phyloP scores from a whole-genome alignment of 92 coral and sea anemone genomes.

The Scolanthus callimorphus region DNA sequence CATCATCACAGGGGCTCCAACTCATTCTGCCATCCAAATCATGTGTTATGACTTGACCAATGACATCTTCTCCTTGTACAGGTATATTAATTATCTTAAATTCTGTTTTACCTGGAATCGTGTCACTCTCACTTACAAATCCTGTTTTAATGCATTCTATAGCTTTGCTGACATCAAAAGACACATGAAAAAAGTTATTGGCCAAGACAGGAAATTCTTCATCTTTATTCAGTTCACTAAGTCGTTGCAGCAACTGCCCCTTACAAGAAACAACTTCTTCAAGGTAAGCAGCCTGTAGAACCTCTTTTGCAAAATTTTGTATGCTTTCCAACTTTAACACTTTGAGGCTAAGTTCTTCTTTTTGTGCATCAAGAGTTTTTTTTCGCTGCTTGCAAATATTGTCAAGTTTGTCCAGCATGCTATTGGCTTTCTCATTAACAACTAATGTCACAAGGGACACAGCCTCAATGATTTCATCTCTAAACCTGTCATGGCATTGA shows the following conservation, averaged over 20 bases:
- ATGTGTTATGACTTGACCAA: constrained; percentile 6
- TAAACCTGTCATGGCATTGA: constrained; percentile 5
- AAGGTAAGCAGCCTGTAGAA: constrained; percentile 10
- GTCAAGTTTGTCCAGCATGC: constrained; percentile 19
- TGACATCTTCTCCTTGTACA: constrained; percentile 12
- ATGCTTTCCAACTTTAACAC: constrained; percentile 29
- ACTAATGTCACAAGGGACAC: constrained; percentile 21
- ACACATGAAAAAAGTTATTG: constrained; percentile 29
- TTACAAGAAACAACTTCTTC: constrained; percentile 34
- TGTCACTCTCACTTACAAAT: constrained; percentile 9
- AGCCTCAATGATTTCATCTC: constrained; percentile 16
- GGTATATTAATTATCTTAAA: constrained; percentile 9
- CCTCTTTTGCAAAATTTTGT: constrained; percentile 30
- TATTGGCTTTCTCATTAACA: constrained; percentile 28
- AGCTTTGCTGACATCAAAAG: constrained; percentile 34
- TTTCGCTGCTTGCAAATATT: constrained; percentile 12
- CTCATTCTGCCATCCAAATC: constrained; percentile 22
- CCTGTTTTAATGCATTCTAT: constrained; percentile 15
- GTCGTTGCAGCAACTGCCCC: constrained; percentile 27
- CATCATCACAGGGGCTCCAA: constrained; percentile 11
- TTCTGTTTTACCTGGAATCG: constrained; percentile 21
- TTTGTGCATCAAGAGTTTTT: constrained; percentile 26
- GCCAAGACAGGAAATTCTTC: constrained; percentile 18
- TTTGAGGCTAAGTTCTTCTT: constrained; percentile 23
- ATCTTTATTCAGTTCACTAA: constrained; percentile 13